Evolutionary conservation across 1,140 invertebrate species (phyloP).

Genomic region (Elysia chlorotica): DNA sequence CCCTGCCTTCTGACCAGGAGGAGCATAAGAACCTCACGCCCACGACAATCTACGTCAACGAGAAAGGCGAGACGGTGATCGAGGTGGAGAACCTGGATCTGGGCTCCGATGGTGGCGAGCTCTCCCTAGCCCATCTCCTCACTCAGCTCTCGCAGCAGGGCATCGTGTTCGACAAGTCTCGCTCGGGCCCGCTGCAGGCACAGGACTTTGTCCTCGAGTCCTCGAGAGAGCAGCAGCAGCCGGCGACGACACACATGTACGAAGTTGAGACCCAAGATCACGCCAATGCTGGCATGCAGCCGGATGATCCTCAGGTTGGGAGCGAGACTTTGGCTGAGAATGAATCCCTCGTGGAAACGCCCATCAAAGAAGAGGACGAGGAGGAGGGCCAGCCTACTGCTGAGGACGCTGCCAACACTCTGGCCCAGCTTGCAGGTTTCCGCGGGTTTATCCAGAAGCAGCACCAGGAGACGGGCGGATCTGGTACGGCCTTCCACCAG

Average conservation of each 20-base stretch:
- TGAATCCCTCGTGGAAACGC: too few relatives aligned
- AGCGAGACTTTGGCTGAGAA: too few relatives aligned
- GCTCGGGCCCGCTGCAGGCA: not conserved
- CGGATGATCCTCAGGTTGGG: too few relatives aligned
- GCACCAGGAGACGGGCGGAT: too few relatives aligned
- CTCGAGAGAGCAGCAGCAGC: not conserved
- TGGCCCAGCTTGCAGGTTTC: constrained; percentile 27
- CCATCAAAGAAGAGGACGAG: not conserved
- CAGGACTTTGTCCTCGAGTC: too few relatives aligned
- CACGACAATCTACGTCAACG: constrained; percentile 29
- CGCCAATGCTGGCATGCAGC: too few relatives aligned
- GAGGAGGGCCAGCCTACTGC: constrained; percentile 27
- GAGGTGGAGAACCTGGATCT: constrained; percentile 29
- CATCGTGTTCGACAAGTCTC: constrained; percentile 30
- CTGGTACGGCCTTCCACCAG: too few relatives aligned
- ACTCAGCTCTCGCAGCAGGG: constrained; percentile 29
- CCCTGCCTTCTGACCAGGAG: not conserved
- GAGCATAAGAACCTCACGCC: constrained; percentile 15
- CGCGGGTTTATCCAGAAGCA: too few relatives aligned
- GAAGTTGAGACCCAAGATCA: too few relatives aligned
- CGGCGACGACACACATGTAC: not conserved
- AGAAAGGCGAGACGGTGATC: constrained; percentile 28
- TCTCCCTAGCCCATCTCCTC: constrained; percentile 26
- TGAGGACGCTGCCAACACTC: constrained; percentile 30
- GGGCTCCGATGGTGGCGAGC: constrained; percentile 25